Percentiles rank a stretch among this genome's conserved stretches.
phyloP scores from a whole-genome alignment of 2,888 invertebrate genomes.

The Diarsia dahlii region DNA sequence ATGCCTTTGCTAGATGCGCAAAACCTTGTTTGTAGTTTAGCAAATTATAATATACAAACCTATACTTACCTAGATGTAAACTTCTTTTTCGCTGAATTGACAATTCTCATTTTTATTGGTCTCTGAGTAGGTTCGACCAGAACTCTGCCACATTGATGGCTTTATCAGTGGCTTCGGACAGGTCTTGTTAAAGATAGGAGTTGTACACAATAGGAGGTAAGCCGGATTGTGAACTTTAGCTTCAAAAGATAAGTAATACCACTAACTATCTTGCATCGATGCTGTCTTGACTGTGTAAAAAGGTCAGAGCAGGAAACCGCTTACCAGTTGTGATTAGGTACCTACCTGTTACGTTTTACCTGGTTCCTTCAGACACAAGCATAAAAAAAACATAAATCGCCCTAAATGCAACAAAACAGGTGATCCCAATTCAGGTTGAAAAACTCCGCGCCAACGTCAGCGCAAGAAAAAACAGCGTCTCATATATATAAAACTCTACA shows the following conservation, averaged over 20 bases:
- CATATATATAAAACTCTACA: slow-evolving; percentile 5
- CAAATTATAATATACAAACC: too few relatives aligned
- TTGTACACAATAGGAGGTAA: too few relatives aligned
- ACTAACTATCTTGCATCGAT: not conserved
- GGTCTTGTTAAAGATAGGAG: too few relatives aligned
- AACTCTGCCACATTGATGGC: not conserved
- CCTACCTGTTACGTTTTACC: not conserved
- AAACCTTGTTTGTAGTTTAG: not conserved
- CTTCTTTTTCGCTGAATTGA: not conserved
- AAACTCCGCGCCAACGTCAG: not conserved
- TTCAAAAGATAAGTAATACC: too few relatives aligned
- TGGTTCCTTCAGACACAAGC: not conserved
- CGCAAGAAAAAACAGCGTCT: not conserved
- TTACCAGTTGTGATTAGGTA: not conserved
- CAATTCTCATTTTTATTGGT: not conserved
- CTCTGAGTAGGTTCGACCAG: not conserved
- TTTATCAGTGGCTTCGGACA: too few relatives aligned
- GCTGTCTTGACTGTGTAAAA: too few relatives aligned
- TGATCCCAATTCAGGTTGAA: not conserved
- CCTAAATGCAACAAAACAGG: slow-evolving; percentile 4
- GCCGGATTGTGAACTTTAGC: too few relatives aligned
- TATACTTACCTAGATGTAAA: too few relatives aligned
- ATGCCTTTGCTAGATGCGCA: not conserved
- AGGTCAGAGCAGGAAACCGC: not conserved
- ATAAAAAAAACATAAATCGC: slow-evolving; percentile 1